Evolutionary conservation across 2,113 vertebrate species (phyloP).

Genomic region (Platysteira castanea): DNA sequence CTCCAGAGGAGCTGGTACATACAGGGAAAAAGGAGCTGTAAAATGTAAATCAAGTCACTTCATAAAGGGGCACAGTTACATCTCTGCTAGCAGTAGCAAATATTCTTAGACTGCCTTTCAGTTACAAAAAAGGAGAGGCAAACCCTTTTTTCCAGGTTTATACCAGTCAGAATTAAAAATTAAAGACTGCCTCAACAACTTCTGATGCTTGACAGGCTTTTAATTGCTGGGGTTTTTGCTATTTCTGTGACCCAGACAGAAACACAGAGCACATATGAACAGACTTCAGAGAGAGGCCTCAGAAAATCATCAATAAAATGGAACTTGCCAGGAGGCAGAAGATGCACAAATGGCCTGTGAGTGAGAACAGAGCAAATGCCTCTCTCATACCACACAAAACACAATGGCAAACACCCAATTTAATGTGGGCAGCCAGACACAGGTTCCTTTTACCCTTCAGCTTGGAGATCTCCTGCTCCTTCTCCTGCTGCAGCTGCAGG

Average conservation of each 20-base stretch:
- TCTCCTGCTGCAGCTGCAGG: conserved; percentile 83
- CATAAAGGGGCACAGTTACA: background rate
- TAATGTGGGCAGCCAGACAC: background rate
- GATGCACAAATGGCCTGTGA: background rate
- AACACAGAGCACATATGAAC: rapidly evolving
- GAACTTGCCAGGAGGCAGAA: background rate
- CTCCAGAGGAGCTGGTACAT: background rate
- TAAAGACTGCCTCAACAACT: background rate
- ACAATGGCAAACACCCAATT: background rate
- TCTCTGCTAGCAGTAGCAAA: background rate
- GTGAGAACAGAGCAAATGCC: background rate
- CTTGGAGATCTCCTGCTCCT: conserved; percentile 85
- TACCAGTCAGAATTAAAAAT: background rate
- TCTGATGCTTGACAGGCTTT: background rate
- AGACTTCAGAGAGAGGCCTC: background rate
- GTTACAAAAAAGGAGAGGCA: background rate
- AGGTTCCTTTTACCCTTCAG: conserved; percentile 83
- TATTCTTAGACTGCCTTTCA: background rate
- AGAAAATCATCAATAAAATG: background rate
- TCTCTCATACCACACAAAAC: background rate
- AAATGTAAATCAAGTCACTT: background rate
- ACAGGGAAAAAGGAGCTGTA: background rate
- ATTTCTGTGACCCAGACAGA: background rate
- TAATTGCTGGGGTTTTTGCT: background rate
- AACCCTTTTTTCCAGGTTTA: background rate